phyloP scores from a whole-genome alignment of 2,888 invertebrate species.

The Aethes cnicana region DNA sequence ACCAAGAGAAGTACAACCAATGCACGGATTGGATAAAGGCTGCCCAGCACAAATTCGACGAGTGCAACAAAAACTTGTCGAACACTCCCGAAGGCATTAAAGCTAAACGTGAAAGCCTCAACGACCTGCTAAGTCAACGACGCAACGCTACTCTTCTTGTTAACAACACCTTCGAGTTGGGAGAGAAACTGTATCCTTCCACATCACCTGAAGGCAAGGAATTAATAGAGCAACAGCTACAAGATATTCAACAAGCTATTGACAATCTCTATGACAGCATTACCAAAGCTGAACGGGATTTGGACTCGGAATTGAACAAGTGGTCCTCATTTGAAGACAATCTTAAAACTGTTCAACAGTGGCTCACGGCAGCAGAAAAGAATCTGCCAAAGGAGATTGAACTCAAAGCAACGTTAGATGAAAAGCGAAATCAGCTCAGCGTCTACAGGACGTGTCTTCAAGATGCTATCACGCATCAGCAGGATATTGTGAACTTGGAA shows the following conservation, averaged over 20 bases:
- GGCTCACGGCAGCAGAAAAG: conserved; percentile 89
- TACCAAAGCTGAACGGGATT: conserved; percentile 88
- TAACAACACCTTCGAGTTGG: conserved; percentile 92
- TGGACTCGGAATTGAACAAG: conserved; percentile 91
- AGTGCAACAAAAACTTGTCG: conserved; percentile 84
- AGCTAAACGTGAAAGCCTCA: conserved; percentile 86
- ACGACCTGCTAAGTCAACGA: conserved; percentile 88
- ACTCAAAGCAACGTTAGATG: conserved; percentile 92
- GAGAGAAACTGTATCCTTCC: conserved; percentile 92
- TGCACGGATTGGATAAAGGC: conserved; percentile 91
- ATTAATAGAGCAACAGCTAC: conserved; percentile 89
- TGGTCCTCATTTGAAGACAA: conserved; percentile 96
- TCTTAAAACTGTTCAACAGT: conserved; percentile 88
- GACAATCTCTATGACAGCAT: conserved; percentile 91
- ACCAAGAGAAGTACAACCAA: conserved; percentile 91
- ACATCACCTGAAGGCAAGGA: conserved; percentile 95
- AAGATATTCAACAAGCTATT: conserved; percentile 91
- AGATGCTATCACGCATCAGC: conserved; percentile 92
- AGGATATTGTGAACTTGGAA: conserved; percentile 90
- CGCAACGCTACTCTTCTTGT: conserved; percentile 88
- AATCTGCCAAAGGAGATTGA: conserved; percentile 90
- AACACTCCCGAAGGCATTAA: conserved; percentile 86
- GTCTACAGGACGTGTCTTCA: conserved; percentile 91
- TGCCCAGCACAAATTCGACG: conserved; percentile 87
- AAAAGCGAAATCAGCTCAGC: conserved; percentile 94